Conservation (phyloP, 2,888 invertebrate genomes). For the Andrena bucephala region DNA sequence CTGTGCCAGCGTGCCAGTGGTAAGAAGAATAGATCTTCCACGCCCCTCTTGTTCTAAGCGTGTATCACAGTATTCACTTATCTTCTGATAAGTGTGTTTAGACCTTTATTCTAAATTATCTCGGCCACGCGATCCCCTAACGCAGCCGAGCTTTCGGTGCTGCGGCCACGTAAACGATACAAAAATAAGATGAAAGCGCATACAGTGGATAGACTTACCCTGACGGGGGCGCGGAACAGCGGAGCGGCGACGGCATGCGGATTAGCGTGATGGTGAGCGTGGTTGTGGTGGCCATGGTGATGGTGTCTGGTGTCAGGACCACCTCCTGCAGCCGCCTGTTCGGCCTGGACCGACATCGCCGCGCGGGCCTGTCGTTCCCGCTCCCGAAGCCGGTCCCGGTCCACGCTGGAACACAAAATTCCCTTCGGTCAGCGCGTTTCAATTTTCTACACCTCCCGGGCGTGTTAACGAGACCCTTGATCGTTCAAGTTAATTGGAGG, state of each 20-base stretch:
- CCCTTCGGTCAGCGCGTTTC: background rate
- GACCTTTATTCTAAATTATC: background rate
- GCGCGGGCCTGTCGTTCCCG: constrained; percentile 92
- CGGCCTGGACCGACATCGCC: constrained; percentile 90
- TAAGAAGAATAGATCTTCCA: too few species aligned
- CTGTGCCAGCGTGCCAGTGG: too few species aligned
- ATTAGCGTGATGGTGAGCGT: constrained; percentile 79
- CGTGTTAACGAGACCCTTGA: background rate
- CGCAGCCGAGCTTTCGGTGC: background rate
- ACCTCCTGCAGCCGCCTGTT: constrained; percentile 87
- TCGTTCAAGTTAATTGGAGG: background rate
- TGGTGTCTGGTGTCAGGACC: constrained; percentile 89
- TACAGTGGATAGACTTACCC: constrained; percentile 74
- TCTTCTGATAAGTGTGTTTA: background rate
- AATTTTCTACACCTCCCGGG: background rate
- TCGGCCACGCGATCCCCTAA: background rate
- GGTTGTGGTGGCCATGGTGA: constrained; percentile 79
- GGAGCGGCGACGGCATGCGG: constrained; percentile 74
- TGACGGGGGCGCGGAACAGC: constrained; percentile 82
- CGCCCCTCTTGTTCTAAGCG: too few species aligned
- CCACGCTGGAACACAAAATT: constrained; percentile 84
- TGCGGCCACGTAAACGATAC: background rate
- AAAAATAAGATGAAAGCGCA: background rate
- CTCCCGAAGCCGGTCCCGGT: constrained; percentile 92
- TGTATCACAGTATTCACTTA: too few species aligned